Conservation (phyloP, 2,797 vertebrate genomes). For the Erpetoichthys calabaricus region DNA sequence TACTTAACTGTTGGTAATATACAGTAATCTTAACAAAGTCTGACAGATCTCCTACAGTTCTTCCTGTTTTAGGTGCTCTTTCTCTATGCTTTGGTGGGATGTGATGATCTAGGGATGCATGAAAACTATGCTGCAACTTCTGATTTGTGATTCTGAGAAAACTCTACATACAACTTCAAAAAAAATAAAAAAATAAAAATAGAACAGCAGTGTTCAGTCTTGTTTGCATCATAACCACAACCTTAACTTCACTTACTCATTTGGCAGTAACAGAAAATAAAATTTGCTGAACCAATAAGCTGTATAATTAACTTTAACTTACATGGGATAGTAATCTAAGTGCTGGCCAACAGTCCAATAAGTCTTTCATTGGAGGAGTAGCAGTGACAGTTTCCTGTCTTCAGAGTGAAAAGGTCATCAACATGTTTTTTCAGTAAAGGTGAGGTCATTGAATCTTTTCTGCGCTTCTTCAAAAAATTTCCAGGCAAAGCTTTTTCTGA, state of each 20-base stretch:
- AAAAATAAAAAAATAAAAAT: slow-evolving; percentile 7
- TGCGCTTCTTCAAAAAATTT: neutral
- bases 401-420: slow-evolving; percentile 1
- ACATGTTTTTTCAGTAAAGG: neutral
- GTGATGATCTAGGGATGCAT: neutral
- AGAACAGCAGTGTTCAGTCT: too few species aligned
- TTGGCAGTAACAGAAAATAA: too few species aligned
- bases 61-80: too few species aligned
- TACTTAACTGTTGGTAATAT: too few species aligned
- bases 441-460: neutral
- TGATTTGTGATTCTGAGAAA: slow-evolving; percentile 7
- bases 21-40: too few species aligned
- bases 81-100: too few species aligned
- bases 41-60: too few species aligned
- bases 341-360: neutral
- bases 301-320: too few species aligned
- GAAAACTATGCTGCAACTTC: slow-evolving; percentile 7
- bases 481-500: neutral
- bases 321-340: too few species aligned
- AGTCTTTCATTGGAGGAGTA: neutral
- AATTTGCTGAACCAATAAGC: too few species aligned
- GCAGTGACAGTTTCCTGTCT: neutral
- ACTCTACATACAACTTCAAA: slow-evolving; percentile 1
- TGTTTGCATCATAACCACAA: too few species aligned
- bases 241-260: too few species aligned